A percentile compares a stretch with the other conserved stretches of the same genome.
Evolutionary conservation across 2,888 invertebrate species (phyloP).

Genomic region (Eremobia ochroleuca): DNA sequence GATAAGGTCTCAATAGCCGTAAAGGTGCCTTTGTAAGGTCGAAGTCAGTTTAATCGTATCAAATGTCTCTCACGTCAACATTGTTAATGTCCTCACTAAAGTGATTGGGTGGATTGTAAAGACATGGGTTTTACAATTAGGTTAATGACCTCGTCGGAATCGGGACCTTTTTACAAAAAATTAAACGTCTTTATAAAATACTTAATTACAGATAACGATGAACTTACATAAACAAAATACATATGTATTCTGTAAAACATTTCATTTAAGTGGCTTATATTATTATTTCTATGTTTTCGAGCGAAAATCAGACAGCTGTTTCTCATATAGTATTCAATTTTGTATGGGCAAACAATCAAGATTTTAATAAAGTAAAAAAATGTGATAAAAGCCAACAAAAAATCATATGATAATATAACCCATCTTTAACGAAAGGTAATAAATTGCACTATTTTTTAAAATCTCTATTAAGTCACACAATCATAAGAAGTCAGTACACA

Average conservation of each 20-base stretch:
- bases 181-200: conserved; percentile 47
- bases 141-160: conserved; percentile 42
- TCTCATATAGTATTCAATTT: background rate
- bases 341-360: background rate
- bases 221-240: conserved; percentile 11
- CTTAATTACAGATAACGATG: conserved; percentile 15
- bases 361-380: background rate
- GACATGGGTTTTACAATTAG: conserved; percentile 61
- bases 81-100: conserved; percentile 58
- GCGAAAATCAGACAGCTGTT: background rate
- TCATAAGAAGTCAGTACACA: conserved; percentile 27
- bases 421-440: background rate
- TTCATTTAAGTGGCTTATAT: background rate
- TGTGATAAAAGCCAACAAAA: background rate
- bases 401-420: background rate
- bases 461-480: conserved; percentile 16
- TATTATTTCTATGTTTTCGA: background rate
- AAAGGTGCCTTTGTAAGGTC: conserved; percentile 70
- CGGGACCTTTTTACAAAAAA: conserved; percentile 35
- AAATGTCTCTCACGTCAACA: conserved; percentile 63
- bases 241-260: background rate
- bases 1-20: conserved; percentile 72
- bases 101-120: conserved; percentile 52
- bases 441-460: background rate
- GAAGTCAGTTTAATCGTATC: conserved; percentile 66